Evolutionary conservation across 2,113 vertebrate genomes (phyloP).

Genomic region (Phalacrocorax aristotelis): DNA sequence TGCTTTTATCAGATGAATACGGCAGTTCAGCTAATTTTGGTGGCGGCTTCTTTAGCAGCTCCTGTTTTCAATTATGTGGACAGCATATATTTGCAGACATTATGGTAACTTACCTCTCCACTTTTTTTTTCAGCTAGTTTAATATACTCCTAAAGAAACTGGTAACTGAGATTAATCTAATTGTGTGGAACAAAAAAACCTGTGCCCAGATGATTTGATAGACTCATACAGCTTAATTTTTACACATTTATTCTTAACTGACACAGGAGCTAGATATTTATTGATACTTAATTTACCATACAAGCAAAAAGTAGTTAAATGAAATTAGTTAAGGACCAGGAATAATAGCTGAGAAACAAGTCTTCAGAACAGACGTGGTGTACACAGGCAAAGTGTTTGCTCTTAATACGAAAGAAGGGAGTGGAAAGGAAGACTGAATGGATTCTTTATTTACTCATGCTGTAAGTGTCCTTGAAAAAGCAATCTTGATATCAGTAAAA

Average conservation of each 20-base stretch:
- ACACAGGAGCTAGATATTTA: not conserved
- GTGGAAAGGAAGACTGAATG: not conserved
- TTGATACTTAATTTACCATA: not conserved
- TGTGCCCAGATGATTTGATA: not conserved
- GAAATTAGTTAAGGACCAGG: not conserved
- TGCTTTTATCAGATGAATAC: conserved; percentile 86
- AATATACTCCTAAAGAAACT: not conserved
- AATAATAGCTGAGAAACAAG: not conserved
- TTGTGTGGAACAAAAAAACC: not conserved
- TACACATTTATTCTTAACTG: not conserved
- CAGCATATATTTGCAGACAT: conserved; percentile 86
- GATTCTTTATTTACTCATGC: not conserved
- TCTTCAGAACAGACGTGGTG: not conserved
- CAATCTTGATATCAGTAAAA: not conserved
- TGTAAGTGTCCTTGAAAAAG: not conserved
- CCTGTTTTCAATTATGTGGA: conserved; percentile 96
- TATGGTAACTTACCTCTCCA: conserved; percentile 82
- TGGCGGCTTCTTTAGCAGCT: conserved; percentile 92
- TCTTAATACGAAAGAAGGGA: not conserved
- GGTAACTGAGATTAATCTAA: not conserved
- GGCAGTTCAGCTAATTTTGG: conserved; percentile 90
- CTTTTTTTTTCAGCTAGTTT: not conserved
- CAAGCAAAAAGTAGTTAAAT: not conserved
- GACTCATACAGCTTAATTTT: not conserved
- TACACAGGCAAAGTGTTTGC: not conserved